Evolutionary conservation across 1,140 invertebrate genomes (phyloP), one percentile per base, ranked within the genome.

Genomic region (Euura saliciscinereae): DNA sequence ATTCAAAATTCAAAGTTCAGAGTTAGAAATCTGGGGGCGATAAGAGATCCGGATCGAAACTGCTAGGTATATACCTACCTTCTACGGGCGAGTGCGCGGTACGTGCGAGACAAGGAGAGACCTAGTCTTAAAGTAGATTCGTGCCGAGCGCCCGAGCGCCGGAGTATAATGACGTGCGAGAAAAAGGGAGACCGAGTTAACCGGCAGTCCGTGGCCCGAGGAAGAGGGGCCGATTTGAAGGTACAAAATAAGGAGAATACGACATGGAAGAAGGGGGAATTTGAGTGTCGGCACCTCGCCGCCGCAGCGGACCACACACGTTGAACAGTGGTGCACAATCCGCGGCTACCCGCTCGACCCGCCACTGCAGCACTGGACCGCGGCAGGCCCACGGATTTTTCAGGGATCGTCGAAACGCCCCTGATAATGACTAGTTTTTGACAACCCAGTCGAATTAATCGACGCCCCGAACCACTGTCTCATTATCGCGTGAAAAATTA

Each of bases 201-300:
- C 46, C 45, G 71, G 71, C 70, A 72, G 74, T 67, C n/a, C 45
- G 75, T 65, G 66, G n/a, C 66, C n/a, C 65, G 43, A 68, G 10
- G 65, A 65, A 43, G 70, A 71, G 65, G 70, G 73, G 71, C 7
- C 7, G 7, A 51, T 51, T n/a, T 51, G 46, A 51, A 51, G n/a
- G 46, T 51, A n/a, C 7, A 51, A 51, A 74, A 76, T 74, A 76
- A 70, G 73, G 78, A 59, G 72, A 79, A 6, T 71, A 78, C 42
- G 77, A 76, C 66, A 74, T 73, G 74, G 74, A 74, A 79, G 71
- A 44, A 77, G 69, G 76, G 73, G 73, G 69, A 72, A 81, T 78
- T 85, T 83, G 85, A 86, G 86, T 87, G 86, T 87, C 86, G 86
- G 86, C 86, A 87, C 85, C 85, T 87, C 82, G 84, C 85, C 84